Percentiles rank a stretch among this genome's conserved stretches.
Conservation (phyloP, 2,113 vertebrate genomes). For the Struthidea cinerea region DNA sequence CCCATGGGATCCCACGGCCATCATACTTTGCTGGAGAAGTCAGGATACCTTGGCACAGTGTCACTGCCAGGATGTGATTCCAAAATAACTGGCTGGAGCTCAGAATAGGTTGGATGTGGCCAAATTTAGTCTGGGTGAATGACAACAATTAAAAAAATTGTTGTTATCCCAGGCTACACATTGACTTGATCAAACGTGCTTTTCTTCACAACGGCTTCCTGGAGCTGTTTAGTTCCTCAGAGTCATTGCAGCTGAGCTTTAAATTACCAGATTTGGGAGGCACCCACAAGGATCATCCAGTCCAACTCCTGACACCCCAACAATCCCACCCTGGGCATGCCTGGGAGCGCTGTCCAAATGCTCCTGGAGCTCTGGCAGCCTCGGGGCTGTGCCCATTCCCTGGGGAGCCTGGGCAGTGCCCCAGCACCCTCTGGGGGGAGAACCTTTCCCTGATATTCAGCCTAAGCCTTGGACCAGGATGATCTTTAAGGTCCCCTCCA, state of each 20-base stretch:
- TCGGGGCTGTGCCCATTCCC: fast-evolving
- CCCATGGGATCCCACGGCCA: neutral
- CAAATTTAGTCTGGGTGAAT: neutral
- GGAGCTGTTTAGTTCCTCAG: neutral
- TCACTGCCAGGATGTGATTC: neutral
- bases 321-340: neutral
- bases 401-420: neutral
- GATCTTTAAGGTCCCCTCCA: neutral
- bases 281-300: neutral
- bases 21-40: neutral
- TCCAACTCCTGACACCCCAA: neutral
- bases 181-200: neutral
- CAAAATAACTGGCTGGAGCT: neutral
- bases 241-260: neutral
- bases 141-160: neutral
- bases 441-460: neutral
- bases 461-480: neutral
- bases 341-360: fast-evolving
- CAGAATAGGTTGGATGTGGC: neutral
- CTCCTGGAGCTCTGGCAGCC: neutral
- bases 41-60: neutral
- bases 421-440: neutral
- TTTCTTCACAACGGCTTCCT: neutral
- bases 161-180: neutral
- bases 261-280: neutral